Conservation (phyloP, 2,888 invertebrate genomes). For the Hirtodrosophila alboralis region DNA sequence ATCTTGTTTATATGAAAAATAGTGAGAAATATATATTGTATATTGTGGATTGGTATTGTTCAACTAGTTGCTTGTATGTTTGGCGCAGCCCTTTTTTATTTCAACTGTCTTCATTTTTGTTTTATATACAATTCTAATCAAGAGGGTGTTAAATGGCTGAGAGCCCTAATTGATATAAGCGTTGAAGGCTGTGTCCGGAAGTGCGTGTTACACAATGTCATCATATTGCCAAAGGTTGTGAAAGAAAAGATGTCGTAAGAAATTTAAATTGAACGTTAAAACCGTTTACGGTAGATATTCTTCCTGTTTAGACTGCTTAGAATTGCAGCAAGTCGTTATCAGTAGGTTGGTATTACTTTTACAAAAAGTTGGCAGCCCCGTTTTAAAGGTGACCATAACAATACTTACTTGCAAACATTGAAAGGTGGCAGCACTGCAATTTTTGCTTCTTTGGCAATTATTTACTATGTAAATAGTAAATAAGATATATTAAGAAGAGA, state of each 20-base stretch:
- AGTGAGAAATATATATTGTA: constrained; percentile 66
- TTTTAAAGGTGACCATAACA: too few species aligned
- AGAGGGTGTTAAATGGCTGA: constrained; percentile 71
- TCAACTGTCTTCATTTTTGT: constrained; percentile 35
- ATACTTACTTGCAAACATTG: too few species aligned
- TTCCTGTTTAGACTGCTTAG: too few species aligned
- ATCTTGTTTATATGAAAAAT: constrained; percentile 77
- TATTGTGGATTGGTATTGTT: constrained; percentile 46
- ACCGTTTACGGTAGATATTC: too few species aligned
- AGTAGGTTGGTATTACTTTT: too few species aligned
- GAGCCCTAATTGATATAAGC: constrained; percentile 33
- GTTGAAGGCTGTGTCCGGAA: constrained; percentile 47
- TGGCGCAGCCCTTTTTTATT: constrained; percentile 12
- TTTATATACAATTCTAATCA: constrained; percentile 71
- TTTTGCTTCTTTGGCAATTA: too few species aligned
- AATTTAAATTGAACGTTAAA: background rate
- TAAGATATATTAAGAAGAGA: too few species aligned
- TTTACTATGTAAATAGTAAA: too few species aligned
- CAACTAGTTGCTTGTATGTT: constrained; percentile 24
- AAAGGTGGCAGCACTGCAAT: too few species aligned
- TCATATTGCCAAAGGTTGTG: constrained; percentile 45
- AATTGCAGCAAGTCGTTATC: too few species aligned
- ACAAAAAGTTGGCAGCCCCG: too few species aligned
- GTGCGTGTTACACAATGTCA: constrained; percentile 42
- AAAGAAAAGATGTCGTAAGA: constrained; percentile 16